Base-by-base conservation (phyloP, 2,888 invertebrate genomes). In the Eudemis profundana region DNA sequence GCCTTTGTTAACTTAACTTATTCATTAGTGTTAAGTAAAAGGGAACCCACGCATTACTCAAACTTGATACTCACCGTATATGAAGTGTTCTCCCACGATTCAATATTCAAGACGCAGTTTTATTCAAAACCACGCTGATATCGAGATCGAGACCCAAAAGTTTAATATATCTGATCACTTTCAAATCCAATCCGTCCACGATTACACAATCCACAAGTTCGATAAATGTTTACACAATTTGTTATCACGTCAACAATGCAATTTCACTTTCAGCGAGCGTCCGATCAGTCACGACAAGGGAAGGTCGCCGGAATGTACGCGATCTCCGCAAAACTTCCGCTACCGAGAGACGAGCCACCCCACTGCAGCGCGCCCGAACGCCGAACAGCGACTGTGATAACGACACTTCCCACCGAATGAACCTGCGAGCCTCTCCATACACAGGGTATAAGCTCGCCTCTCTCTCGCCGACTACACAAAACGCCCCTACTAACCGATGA, bases 341-440 rank as follows among this genome's bases (percentile, higher is more conserved):
- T 82, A 83, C 17, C 23, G 50, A 59, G 23, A 27, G 15, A 14
- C 27, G 14, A 12, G 21, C 15, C 40, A 56, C 54, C 44, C 50
- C 36, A 7, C 49, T 46, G 83, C 75, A 83, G 84, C 86, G 89
- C 81, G 87, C 83, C 81, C 89, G 88, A 85, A 74, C 82, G 89
- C 84, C 86, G 87, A 90, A 84, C 88, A 86, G 89, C 90, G 87
- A 92, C 91, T 92, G 90, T 89, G 90, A 90, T 91, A 92, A 90
- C 89, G 84, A 86, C 80, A 84, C 84, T 86, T 85, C 85, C 84
- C 83, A 74, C n/a, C 89, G 82, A 87, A 84, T 84, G 83, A 87
- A 89, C 89, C 89, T 83, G 84, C 88, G 79, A 83, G 78, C 82
- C 87, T 84, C 83, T 83, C 83, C 82, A 85, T 83, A 84, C 81